Conservation (phyloP, 1,140 invertebrate species). For the Stegodyphus dumicola region DNA sequence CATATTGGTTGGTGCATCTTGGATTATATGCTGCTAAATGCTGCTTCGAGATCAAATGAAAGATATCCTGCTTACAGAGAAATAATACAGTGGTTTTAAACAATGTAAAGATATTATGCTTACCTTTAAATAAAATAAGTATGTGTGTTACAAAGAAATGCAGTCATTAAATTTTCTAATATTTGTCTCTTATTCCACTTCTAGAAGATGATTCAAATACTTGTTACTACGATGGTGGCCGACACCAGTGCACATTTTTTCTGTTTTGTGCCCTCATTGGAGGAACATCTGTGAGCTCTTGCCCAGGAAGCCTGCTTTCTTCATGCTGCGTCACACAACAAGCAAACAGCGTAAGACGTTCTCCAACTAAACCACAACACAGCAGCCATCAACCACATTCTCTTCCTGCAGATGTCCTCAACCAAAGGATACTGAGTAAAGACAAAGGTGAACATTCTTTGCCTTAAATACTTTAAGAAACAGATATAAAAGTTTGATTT, state of each 20-base stretch:
- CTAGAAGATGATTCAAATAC: conserved; percentile 40
- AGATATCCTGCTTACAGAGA: no score
- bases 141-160: no score
- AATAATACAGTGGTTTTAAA: no score
- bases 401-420: neutral
- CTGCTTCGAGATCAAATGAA: no score
- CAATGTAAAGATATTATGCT: no score
- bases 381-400: conserved; percentile 3
- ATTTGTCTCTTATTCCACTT: neutral
- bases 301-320: conserved; percentile 37
- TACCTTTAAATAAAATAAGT: no score
- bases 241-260: conserved; percentile 57
- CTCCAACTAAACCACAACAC: conserved; percentile 22
- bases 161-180: neutral
- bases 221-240: conserved; percentile 48
- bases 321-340: conserved; percentile 54
- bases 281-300: conserved; percentile 41
- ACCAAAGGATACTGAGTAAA: conserved; percentile 39
- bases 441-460: conserved; percentile 25
- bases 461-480: no score
- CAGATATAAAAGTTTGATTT: no score
- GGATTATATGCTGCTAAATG: no score
- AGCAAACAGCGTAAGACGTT: conserved; percentile 17
- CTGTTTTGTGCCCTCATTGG: conserved; percentile 49
- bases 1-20: no score